phyloP scores from a whole-genome alignment of 2,113 vertebrate species.

The Microcebus tavaratra region DNA sequence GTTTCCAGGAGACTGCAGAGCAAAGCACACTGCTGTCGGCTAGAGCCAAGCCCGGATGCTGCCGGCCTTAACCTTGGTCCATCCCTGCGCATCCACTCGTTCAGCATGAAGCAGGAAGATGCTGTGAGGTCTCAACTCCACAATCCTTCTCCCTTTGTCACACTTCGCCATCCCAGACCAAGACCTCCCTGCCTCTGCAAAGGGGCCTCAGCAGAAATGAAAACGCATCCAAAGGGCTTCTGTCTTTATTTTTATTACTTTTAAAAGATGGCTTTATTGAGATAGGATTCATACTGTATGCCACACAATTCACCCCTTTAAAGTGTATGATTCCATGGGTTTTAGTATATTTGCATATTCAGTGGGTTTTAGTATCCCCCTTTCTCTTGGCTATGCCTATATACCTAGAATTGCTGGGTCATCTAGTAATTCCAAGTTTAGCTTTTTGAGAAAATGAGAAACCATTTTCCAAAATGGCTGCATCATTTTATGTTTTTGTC shows the following conservation, averaged over 20 bases:
- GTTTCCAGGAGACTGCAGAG: neutral
- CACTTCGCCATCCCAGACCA: neutral
- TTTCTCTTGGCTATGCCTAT: neutral
- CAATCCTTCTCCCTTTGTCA: neutral
- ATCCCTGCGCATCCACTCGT: neutral
- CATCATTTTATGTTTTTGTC: neutral
- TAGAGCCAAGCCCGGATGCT: neutral
- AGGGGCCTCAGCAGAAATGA: neutral
- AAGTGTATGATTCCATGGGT: neutral
- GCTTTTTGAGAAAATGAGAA: neutral
- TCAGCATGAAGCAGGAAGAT: neutral
- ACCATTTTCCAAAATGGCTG: neutral
- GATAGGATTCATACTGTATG: neutral
- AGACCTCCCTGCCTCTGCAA: neutral
- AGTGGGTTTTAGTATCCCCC: neutral
- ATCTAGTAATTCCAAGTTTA: neutral
- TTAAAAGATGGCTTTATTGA: neutral
- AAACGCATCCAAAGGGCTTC: neutral
- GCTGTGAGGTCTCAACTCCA: neutral
- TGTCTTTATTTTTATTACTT: neutral
- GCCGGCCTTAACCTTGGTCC: neutral
- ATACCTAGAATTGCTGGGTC: neutral
- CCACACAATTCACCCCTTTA: neutral
- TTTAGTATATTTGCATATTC: neutral
- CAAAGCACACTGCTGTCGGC: neutral